Evolutionary conservation across 2,888 invertebrate genomes (phyloP), one percentile per base, ranked within the genome.

Genomic region (Argyresthia goedartella): DNA sequence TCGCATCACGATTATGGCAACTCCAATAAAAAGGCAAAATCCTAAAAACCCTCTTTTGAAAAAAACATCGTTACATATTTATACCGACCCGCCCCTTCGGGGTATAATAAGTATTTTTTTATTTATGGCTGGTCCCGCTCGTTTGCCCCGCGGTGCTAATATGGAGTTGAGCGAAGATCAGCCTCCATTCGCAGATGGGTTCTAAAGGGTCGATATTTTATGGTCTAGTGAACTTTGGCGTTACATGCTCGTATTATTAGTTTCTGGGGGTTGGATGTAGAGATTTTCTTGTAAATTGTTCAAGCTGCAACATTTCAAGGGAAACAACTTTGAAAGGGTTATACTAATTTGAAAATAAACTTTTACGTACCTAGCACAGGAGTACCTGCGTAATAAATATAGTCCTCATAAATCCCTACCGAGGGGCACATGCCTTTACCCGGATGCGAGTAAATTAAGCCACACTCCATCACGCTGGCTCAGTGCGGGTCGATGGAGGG

Each of bases 71-170:
- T 73, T 69, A 69, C 63, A 72, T 73, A 75, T 73, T 74, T 73
- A 73, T 71, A 68, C 62, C 58, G 63, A 61, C 58, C 62, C 71
- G 65, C 73, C 72, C 72, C 53, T 50, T 15, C 8, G 42, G 43
- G 43, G 34, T 14, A 33, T 77, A 76, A 78, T 81, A 80, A 76
- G 76, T 76, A 71, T 81, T 82, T 76, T n/a, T 82, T 81, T 84
- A 80, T 79, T 77, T 76, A 78, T 74, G 62, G 71, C 25, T 25
- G 25, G 25, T 6, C 2, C 25, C 67, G 59, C 66, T 66, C 72
- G 73, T 67, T 71, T 76, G 58, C 82, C 85, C 82, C 66, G 66
- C 65, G 81, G 85, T 75, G 76, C 67, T 85, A 85, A 85, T 85
- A 85, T 85, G 76, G 76, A 58, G 69, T 69, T 75, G 65, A 62